A percentile compares a stretch with the other conserved stretches of the same genome.
These are phyloP conservation scores for Battus philenor DNA, from an alignment of 1,140 invertebrate genomes.

Conservation along the genomic window DNA sequence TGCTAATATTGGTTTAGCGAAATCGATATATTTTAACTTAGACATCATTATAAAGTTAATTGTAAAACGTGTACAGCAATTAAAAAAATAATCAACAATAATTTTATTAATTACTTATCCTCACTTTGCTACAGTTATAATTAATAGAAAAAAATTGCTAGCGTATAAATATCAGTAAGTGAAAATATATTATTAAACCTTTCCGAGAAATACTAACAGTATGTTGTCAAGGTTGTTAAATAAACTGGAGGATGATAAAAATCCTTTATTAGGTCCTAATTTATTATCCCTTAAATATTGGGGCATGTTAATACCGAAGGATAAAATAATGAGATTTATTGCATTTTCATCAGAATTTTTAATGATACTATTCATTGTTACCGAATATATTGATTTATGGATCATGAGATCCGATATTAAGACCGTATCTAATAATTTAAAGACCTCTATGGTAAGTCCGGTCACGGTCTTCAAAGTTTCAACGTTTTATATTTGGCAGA, in stretches of 20 bases:
- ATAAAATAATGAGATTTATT: constrained; percentile 18
- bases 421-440: constrained; percentile 32
- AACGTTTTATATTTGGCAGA: constrained; percentile 32
- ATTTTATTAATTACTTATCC: too few relatives aligned
- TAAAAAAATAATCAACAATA: too few relatives aligned
- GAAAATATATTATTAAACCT: too few relatives aligned
- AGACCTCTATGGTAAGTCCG: constrained; percentile 32
- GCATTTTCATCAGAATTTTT: constrained; percentile 20
- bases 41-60: too few relatives aligned
- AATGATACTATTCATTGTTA: constrained; percentile 24
- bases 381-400: constrained; percentile 33
- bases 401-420: constrained; percentile 26
- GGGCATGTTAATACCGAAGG: constrained; percentile 31
- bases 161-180: too few relatives aligned
- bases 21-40: too few relatives aligned
- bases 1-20: too few relatives aligned
- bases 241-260: constrained; percentile 33
- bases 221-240: neutral
- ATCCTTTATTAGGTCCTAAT: constrained; percentile 34
- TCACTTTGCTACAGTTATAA: too few relatives aligned
- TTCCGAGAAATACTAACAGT: constrained; percentile 2
- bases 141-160: too few relatives aligned
- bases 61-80: too few relatives aligned
- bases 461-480: constrained; percentile 29
- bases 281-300: constrained; percentile 29